Evolutionary conservation across 2,113 vertebrate species (phyloP).

Genomic region (Sinocyclocheilus anshuiensis): DNA sequence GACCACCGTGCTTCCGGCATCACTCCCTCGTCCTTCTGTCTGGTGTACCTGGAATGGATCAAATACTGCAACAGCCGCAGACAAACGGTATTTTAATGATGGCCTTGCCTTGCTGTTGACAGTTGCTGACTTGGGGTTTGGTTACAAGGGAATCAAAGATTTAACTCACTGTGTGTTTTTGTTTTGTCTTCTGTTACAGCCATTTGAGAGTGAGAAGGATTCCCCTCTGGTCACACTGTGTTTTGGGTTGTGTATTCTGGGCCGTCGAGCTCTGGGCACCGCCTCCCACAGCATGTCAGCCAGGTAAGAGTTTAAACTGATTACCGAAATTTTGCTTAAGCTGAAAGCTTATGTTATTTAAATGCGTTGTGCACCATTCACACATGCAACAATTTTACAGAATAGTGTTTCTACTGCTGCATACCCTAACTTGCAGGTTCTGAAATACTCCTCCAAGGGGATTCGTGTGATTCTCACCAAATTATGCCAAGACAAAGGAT

Average conservation of each 20-base stretch:
- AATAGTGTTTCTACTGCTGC: not conserved
- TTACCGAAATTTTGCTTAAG: not conserved
- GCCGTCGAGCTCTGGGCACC: constrained; percentile 85
- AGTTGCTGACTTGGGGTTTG: not conserved
- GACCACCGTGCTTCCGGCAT: constrained; percentile 86
- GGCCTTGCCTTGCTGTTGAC: not conserved
- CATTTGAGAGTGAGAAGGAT: constrained; percentile 83
- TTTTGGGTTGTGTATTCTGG: constrained; percentile 88
- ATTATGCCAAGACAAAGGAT: not conserved
- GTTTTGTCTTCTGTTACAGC: constrained; percentile 65
- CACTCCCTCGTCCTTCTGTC: constrained; percentile 83
- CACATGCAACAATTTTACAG: not conserved
- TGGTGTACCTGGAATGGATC: constrained; percentile 89
- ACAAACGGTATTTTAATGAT: constrained; percentile 72
- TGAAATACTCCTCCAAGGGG: not conserved
- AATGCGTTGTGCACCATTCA: not conserved
- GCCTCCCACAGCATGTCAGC: constrained; percentile 92
- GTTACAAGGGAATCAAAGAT: not conserved
- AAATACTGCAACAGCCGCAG: constrained; percentile 87
- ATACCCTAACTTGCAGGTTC: not conserved
- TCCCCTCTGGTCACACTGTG: constrained; percentile 86
- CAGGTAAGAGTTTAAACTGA: constrained; percentile 70
- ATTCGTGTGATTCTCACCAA: not conserved
- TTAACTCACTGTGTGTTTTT: not conserved
- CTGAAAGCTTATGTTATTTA: too few species aligned